phyloP scores from a whole-genome alignment of 1,140 invertebrate genomes.

The Drosophila nigrodunni region DNA sequence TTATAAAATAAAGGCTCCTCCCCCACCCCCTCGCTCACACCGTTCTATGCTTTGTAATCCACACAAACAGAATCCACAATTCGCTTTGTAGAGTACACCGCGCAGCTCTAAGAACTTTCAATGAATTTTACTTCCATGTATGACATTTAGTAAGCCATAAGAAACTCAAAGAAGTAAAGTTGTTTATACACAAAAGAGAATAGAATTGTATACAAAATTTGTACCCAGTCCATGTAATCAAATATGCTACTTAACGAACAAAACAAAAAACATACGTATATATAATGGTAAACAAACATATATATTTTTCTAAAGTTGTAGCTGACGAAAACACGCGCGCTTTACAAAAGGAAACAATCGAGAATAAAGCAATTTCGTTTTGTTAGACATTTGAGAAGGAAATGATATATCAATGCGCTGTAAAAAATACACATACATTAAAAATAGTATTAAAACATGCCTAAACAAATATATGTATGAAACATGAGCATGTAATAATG shows the following conservation, averaged over 20 bases:
- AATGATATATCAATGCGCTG: conserved; percentile 75
- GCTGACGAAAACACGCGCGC: conserved; percentile 49
- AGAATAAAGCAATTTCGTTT: conserved; percentile 38
- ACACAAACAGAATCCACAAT: conserved; percentile 13
- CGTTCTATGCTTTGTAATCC: not conserved
- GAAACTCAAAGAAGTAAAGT: conserved; percentile 39
- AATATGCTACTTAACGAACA: conserved; percentile 59
- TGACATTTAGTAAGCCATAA: conserved; percentile 68
- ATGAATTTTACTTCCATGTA: conserved; percentile 79
- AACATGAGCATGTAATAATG: conserved; percentile 56
- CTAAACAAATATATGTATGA: conserved; percentile 42
- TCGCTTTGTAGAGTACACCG: conserved; percentile 28
- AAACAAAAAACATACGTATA: conserved; percentile 54
- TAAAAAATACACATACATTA: conserved; percentile 66
- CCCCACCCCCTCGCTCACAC: too few species aligned
- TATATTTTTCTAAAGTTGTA: conserved; percentile 80
- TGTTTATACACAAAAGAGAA: conserved; percentile 47
- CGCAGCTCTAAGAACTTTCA: conserved; percentile 48
- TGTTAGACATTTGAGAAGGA: conserved; percentile 51
- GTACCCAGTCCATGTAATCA: conserved; percentile 81
- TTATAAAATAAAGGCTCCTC: not conserved
- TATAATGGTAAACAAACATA: conserved; percentile 67
- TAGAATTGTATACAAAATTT: conserved; percentile 79
- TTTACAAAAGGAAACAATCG: conserved; percentile 46
- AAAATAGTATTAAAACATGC: conserved; percentile 68